Base-by-base conservation (phyloP, 2,113 vertebrate species). In the Mastomys coucha region DNA sequence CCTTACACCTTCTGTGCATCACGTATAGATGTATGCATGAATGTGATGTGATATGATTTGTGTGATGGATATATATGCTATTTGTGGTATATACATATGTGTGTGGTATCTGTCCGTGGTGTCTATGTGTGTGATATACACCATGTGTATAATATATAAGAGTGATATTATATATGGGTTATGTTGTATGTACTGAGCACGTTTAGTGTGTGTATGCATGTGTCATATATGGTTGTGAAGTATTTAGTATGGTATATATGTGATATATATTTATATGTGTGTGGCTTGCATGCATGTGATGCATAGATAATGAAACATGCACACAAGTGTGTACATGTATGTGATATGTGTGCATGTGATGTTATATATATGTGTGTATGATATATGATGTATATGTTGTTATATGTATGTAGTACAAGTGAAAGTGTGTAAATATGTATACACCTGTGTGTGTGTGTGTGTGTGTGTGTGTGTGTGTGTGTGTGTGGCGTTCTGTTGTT, bases 121-220 rank as follows among this genome's bases (percentile, higher is more conserved):
- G 0, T 14, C 16, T 31, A 33, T n/a, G n/a, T n/a, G 31, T 72
- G 36, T 1, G 49, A 31, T 81, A 4, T 60, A 58, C 3, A 20
- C 0, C 10, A 22, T 45, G 20, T 20, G 24, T 31, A 12, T 56
- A 26, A 70, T 70, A 22, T 33, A 24, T 19, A 51, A 70, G 65
- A 2, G n/a, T 9, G 2, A 13, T 7, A 3, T 11, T 31, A 26
- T 1, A 6, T 28, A 5, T 1, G 1, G 28, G 31, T 0, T 42
- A 33, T 49, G 1, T 22, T 63, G 9, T 3, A 3, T n/a, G 63
- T 56, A 19, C 39, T 49, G 22, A n/a, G 26, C 53, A 11, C 16
- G 11, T 36, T 56, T 72, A 28, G 16, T 42, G 49, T 73, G 1
- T 51, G 22, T 45, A 26, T 22, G 28, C 14, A 45, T 76, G 51